Base-by-base conservation (phyloP, 2,113 vertebrate species). In the Piprites chloris region DNA sequence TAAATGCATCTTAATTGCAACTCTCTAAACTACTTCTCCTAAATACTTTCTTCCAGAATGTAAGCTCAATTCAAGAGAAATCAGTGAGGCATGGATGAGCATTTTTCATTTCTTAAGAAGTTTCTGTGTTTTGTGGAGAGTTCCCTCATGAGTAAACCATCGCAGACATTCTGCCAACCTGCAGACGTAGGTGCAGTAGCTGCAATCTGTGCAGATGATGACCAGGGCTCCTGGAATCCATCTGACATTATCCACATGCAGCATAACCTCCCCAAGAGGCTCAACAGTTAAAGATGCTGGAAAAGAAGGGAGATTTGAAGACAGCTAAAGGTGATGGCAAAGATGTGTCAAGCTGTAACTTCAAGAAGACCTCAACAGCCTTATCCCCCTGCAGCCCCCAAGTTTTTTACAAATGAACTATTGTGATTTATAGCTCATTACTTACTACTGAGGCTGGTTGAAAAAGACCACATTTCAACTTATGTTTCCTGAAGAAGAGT, bases 181-280 rank as follows among this genome's bases (percentile, higher is more conserved):
- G 1, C 39, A 47, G 35, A 85, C 18, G n/a, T 46, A 79, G 12
- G 15, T 14, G 14, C 37, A 52, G 39, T 27, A 37, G 28, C 39
- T 82, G 46, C 39, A 24, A 17, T 23, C 41, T 46, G 16, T 1
- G 0, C 26, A 83, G 59, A 37, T 2, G 2, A 30, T 6, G 22
- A 39, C 19, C 0, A 0, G 42, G 11, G 15, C 32, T 63, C 3
- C 49, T 42, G 20, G 42, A 90, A 78, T 37, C n/a, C 39, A 28
- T 20, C 28, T n/a, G 63, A 74, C 0, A 0, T 18, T n/a, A 62
- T 23, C 47, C 24, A 65, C 21, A 16, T 0, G 13, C 19, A 65
- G 14, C 0, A 0, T 9, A 30, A 47, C 0, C 59, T 53, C 19
- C 55, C 20, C 41, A 85, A 47, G 20, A 46, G 21, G n/a, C 14